Base-by-base conservation (phyloP, 2,888 invertebrate species). In the Trachelus tabidus region DNA sequence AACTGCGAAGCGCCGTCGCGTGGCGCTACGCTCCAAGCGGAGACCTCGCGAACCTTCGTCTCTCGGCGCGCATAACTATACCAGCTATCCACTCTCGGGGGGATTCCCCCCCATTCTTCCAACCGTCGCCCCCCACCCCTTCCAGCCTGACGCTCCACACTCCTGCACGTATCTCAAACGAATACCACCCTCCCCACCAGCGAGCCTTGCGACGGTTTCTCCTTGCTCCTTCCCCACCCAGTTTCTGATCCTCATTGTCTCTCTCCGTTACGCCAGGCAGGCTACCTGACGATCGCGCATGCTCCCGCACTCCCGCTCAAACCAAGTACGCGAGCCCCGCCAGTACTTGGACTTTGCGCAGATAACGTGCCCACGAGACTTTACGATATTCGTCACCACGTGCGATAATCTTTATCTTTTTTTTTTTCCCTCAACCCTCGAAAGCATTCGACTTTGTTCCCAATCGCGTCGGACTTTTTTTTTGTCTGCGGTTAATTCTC, bases 31-130 rank as follows among this genome's bases (percentile, higher is more conserved):
- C 82, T 81, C 81, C 68, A 83, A 69, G 85, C 90, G 92, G 92
- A 91, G 90, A 91, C 91, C 91, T 90, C 91, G 91, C 87, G 89
- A 91, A 92, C 89, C 84, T 84, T 76, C 78, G 80, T 79, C 79
- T 56, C 56, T 56, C 56, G 56, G 56, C 56, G 23, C 23, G 56
- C 56, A 56, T 75, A 75, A 73, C 68, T 68, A 40, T 75, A n/a
- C 76, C 68, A 34, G n/a, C 31, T 68, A 33, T 68, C 77, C 76
- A 35, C 78, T 75, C 37, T 9, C 56, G 35, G 35, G 35, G 35
- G 35, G 35, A 35, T 35, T n/a, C 76, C 71, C 68, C 68, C 73
- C 79, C 76, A 35, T 77, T 68, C 69, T 69, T 6, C 73, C 68
- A 1, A 68, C 33, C 33, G 35, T 37, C 34, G 33, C 37, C 77